A percentile compares a stretch with the other conserved stretches of the same genome.
phyloP scores from a whole-genome alignment of 2,888 invertebrate genomes.

The Perithous albicinctus region DNA sequence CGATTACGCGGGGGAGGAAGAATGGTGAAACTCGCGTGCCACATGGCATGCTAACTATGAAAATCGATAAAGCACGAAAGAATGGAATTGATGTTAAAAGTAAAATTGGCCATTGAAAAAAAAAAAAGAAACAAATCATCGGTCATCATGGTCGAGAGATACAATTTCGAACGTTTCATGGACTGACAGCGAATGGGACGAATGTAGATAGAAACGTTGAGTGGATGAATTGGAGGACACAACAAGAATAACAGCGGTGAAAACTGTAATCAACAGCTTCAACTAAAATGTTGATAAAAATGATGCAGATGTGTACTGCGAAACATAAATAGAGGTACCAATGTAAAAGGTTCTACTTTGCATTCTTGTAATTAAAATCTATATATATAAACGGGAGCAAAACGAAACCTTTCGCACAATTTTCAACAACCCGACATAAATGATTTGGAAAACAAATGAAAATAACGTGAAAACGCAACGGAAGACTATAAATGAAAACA shows the following conservation, averaged over 20 bases:
- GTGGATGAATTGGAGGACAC: not conserved
- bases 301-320: no score
- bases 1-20: constrained; percentile 55
- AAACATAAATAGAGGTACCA: no score
- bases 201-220: constrained; percentile 5
- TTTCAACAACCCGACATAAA: no score
- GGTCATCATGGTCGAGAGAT: not conserved
- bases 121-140: no score
- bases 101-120: constrained; percentile 10
- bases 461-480: no score
- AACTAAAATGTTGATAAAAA: not conserved
- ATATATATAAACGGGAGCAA: no score
- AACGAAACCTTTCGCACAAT: no score
- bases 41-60: constrained; percentile 20
- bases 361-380: no score
- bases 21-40: constrained; percentile 36
- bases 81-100: constrained; percentile 36
- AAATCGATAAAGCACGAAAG: constrained; percentile 29
- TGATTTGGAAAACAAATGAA: no score
- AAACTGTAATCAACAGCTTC: not conserved
- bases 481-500: not conserved
- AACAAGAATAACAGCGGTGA: not conserved
- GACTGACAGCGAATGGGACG: not conserved
- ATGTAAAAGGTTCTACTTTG: no score
- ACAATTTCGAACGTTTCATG: constrained; percentile 1